These are phyloP conservation scores for Anableps anableps DNA, from an alignment of 2,797 vertebrate species.

Conservation along the genomic window DNA sequence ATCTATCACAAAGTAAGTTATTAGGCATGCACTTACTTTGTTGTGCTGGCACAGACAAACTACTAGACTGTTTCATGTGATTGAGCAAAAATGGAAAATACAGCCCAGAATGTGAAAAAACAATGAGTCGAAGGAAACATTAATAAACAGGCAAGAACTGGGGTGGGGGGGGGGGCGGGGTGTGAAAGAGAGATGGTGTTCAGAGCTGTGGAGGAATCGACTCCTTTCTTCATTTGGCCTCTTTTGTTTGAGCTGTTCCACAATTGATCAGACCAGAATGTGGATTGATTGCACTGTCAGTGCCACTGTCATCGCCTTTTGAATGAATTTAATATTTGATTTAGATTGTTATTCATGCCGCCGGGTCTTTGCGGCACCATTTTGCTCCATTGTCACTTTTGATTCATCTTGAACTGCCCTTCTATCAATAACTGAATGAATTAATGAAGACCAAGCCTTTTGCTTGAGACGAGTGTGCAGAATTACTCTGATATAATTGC, in stretches of 20 bases:
- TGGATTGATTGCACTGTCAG: slow-evolving; percentile 70
- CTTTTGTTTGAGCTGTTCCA: slow-evolving; percentile 53
- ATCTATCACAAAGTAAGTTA: slow-evolving; percentile 64
- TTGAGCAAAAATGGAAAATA: slow-evolving; percentile 26
- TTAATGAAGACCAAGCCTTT: slow-evolving; percentile 28
- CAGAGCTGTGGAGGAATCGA: slow-evolving; percentile 33
- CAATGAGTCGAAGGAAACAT: slow-evolving; percentile 15
- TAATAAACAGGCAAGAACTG: slow-evolving; percentile 13
- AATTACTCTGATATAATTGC: slow-evolving; percentile 14
- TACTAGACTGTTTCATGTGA: slow-evolving; percentile 20
- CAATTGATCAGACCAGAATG: slow-evolving; percentile 63
- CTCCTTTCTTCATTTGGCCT: slow-evolving; percentile 49
- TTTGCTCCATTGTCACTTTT: slow-evolving; percentile 47
- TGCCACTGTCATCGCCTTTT: slow-evolving; percentile 56
- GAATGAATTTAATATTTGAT: slow-evolving; percentile 75
- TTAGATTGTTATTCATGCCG: slow-evolving; percentile 65
- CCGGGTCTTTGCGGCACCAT: slow-evolving; percentile 39
- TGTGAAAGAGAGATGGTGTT: slow-evolving; percentile 24
- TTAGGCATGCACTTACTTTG: slow-evolving; percentile 26
- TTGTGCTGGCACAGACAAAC: slow-evolving; percentile 30
- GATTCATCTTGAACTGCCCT: slow-evolving; percentile 55
- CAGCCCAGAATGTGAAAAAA: slow-evolving; percentile 28
- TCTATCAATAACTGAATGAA: slow-evolving; percentile 41
- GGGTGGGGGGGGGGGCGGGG: slow-evolving; percentile 10
- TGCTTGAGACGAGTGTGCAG: neutral